Evolutionary conservation across 2,888 invertebrate genomes (phyloP), one percentile per base, ranked within the genome.

Genomic region (Sminthurides aquaticus): DNA sequence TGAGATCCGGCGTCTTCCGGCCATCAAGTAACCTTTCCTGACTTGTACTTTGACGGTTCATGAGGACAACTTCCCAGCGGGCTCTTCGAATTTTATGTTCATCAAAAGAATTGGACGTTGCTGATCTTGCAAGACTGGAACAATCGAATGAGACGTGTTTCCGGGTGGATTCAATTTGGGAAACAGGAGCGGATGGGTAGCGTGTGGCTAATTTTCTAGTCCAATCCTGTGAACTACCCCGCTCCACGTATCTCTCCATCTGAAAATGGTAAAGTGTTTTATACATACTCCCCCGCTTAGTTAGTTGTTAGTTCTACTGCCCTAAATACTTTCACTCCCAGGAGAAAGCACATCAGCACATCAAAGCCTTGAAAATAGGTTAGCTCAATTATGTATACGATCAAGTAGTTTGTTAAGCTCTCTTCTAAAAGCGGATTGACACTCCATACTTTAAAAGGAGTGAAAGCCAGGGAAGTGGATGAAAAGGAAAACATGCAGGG

Each of bases 111-210:
- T 67, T 70, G 54, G 70, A 64, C 26, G 72, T 71, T 49, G 69
- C 69, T 22, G 68, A 68, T 48, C 71, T 62, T 20, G 68, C 68
- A 18, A 71, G 59, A 52, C 65, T 76, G 0, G 75, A 73, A n/a
- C 75, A 74, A 65, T 78, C 77, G 65, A 93, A 93, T 75, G 91
- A 91, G 43, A 93, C 93, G 78, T 93, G 93, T 78, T 93, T 93
- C 70, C 71, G 49, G 5, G 70, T 69, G 0, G 69, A 67, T 43
- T 70, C 67, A 24, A 69, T 69, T 54, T 69, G 67, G 28, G 69
- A 66, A 49, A 71, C 65, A 20, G 73, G 73, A 24, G 71, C 71
- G n/a, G 71, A 73, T 8, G 73, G 70, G 58, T 73, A 73, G 22
- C 73, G 62, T 22, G 64, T 64, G 0, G 66, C 69, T 2, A 66